Conservation (phyloP, 2,888 invertebrate species). For the Corythucha ciliata region DNA sequence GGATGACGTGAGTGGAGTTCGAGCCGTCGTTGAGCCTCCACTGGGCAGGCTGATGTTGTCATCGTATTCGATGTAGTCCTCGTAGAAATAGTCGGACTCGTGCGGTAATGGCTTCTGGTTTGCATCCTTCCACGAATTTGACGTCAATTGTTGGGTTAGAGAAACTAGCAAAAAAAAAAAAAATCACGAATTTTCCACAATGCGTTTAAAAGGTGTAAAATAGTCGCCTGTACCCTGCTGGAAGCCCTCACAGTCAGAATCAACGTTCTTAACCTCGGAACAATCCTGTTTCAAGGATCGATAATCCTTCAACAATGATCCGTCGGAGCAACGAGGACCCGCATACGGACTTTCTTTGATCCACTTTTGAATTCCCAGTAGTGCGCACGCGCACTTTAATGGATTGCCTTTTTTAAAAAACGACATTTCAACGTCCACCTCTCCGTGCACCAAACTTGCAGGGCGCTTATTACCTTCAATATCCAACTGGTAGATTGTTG, state of each 20-base stretch:
- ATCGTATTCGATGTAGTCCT: constrained; percentile 71
- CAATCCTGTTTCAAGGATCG: constrained; percentile 63
- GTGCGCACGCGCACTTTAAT: constrained; percentile 67
- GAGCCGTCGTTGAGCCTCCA: constrained; percentile 5
- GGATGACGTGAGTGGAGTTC: neutral
- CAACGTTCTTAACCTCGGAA: constrained; percentile 41
- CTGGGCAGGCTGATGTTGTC: constrained; percentile 50
- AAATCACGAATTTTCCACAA: too few relatives aligned
- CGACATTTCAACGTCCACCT: neutral
- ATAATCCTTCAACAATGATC: constrained; percentile 62
- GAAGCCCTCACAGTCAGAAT: too few relatives aligned
- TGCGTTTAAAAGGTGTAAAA: too few relatives aligned
- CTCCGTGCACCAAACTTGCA: neutral
- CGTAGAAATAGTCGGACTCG: constrained; percentile 73
- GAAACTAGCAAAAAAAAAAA: too few relatives aligned
- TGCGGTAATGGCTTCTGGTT: constrained; percentile 49
- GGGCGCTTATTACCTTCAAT: constrained; percentile 67
- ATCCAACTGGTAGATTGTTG: constrained; percentile 72
- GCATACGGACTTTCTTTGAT: constrained; percentile 52
- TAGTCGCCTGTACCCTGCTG: too few relatives aligned
- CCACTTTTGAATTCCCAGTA: constrained; percentile 78
- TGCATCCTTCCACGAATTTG: constrained; percentile 25
- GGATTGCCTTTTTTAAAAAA: constrained; percentile 58
- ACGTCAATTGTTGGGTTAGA: constrained; percentile 26
- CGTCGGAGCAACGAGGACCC: constrained; percentile 71